These are phyloP conservation scores for Holothuria glaberrima DNA, from an alignment of 35 echinoderm and acorn worm genomes.

Conservation along the genomic window DNA sequence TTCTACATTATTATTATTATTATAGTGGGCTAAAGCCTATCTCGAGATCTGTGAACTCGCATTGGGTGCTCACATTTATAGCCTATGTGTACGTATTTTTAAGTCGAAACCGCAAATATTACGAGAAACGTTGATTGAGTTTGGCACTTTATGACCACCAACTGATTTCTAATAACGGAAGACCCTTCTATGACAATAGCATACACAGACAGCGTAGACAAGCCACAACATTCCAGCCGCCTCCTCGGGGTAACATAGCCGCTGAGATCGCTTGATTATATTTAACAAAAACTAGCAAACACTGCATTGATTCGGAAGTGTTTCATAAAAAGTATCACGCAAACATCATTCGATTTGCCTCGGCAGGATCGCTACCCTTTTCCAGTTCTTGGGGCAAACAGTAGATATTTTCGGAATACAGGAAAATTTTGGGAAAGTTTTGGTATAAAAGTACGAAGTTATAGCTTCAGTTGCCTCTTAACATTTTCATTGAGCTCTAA, in stretches of 20 bases:
- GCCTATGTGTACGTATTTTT: no score
- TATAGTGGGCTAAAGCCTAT: no score
- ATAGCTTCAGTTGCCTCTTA: no score
- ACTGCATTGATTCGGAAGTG: conserved; percentile 18
- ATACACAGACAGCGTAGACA: conserved; percentile 13
- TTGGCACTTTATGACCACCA: conserved; percentile 6
- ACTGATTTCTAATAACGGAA: conserved; percentile 14
- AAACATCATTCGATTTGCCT: neutral
- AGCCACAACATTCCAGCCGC: conserved; percentile 36
- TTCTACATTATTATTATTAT: no score
- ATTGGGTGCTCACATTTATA: no score
- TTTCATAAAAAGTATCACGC: conserved; percentile 41
- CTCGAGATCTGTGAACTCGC: no score
- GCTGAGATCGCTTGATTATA: conserved; percentile 40
- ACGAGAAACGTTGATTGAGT: conserved; percentile 27
- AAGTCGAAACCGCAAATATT: conserved; percentile 20
- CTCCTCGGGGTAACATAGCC: conserved; percentile 27
- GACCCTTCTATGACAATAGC: conserved; percentile 1
- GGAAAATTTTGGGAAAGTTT: no score
- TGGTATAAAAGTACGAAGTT: no score
- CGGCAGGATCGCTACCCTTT: no score
- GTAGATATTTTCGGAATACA: no score
- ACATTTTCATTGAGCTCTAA: no score
- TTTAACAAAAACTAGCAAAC: conserved; percentile 3
- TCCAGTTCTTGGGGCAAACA: no score